Conservation (phyloP, 2,888 invertebrate species). For the Perithous albicinctus region DNA sequence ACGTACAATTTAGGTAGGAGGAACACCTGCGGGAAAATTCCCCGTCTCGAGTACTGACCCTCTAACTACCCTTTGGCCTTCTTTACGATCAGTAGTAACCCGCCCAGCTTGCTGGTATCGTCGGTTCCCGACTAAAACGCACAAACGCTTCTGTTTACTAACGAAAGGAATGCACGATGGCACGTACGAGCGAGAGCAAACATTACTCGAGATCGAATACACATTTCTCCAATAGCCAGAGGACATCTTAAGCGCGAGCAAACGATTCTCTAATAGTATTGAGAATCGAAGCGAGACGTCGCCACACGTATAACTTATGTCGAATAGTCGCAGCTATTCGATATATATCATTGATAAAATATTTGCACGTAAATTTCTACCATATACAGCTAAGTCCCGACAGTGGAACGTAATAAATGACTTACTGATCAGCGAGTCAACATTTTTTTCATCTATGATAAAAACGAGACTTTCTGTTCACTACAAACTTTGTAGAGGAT, state of each 20-base stretch:
- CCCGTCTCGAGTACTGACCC: neutral
- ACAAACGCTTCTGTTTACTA: conserved; percentile 12
- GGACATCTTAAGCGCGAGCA: neutral
- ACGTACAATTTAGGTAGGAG: neutral
- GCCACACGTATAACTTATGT: neutral
- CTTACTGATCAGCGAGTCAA: too few species aligned
- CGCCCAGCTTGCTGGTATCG: neutral
- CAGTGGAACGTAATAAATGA: too few species aligned
- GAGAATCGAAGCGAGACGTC: neutral
- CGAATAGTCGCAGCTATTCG: neutral
- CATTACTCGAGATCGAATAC: neutral
- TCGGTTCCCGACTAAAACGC: neutral
- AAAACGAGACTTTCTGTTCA: too few species aligned
- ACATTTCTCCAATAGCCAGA: neutral
- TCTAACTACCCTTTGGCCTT: neutral
- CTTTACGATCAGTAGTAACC: neutral
- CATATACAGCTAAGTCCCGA: too few species aligned
- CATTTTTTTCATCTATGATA: too few species aligned
- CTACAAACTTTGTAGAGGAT: too few species aligned
- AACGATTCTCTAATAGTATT: neutral
- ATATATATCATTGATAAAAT: neutral
- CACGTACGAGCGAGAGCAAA: neutral
- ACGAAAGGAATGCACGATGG: neutral
- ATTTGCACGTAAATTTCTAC: too few species aligned
- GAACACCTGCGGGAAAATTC: neutral